Percentiles rank a stretch among this genome's conserved stretches.
Conservation (phyloP, 2,797 vertebrate species). For the Mormyrus hasselquistii region DNA sequence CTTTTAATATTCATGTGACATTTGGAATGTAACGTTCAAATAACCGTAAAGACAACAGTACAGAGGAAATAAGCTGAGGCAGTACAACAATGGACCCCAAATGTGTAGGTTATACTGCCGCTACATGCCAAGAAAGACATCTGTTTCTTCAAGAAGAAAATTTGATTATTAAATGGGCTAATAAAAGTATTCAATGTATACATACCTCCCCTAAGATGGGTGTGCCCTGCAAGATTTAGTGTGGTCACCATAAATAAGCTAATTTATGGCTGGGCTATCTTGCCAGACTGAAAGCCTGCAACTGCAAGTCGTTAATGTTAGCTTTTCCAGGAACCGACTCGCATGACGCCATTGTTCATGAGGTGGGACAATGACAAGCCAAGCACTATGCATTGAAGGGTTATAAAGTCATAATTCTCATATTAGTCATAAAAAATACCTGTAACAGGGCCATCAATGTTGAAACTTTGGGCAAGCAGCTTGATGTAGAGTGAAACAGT, state of each 20-base stretch:
- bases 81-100: neutral
- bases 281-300: neutral
- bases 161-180: neutral
- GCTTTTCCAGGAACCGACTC: neutral
- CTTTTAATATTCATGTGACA: slow-evolving; percentile 4
- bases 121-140: neutral
- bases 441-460: neutral
- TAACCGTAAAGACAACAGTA: neutral
- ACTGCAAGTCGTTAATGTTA: neutral
- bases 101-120: neutral
- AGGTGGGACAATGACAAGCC: neutral
- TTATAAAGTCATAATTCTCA: neutral
- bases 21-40: neutral
- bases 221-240: neutral
- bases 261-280: neutral
- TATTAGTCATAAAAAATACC: neutral
- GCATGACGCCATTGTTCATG: neutral
- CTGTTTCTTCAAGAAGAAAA: neutral
- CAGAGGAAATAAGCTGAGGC: neutral
- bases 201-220: neutral
- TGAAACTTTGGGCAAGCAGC: neutral
- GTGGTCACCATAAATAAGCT: neutral
- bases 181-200: neutral
- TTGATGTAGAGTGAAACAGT: neutral
- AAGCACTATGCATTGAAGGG: neutral